phyloP scores from a whole-genome alignment of 2,113 vertebrate genomes.

The Scolopax mira region DNA sequence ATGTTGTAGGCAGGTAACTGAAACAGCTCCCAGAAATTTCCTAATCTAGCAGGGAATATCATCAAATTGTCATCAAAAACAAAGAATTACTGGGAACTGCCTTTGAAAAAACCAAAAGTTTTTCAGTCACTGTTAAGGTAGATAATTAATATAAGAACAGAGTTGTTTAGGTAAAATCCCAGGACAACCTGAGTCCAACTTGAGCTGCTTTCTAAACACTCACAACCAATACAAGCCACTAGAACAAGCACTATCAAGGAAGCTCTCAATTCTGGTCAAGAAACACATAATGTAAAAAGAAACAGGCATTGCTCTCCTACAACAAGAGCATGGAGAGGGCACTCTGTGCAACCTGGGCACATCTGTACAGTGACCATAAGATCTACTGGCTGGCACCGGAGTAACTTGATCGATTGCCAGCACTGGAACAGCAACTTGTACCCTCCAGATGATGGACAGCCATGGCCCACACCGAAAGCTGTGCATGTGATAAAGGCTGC shows the following conservation, averaged over 20 bases:
- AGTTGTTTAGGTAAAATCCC: background rate
- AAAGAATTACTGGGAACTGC: background rate
- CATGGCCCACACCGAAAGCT: background rate
- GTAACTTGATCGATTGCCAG: rapidly evolving
- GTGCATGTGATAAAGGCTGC: rapidly evolving
- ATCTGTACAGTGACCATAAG: background rate
- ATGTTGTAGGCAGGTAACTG: background rate
- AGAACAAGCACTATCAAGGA: background rate
- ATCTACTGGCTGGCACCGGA: background rate
- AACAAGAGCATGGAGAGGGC: background rate
- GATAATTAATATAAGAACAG: background rate
- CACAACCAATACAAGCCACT: background rate
- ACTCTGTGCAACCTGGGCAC: background rate
- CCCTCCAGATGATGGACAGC: background rate
- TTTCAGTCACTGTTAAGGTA: background rate
- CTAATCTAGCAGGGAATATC: background rate
- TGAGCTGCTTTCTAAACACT: background rate
- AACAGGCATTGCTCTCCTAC: background rate
- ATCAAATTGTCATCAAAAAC: background rate
- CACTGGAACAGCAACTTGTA: background rate
- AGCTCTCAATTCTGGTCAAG: background rate
- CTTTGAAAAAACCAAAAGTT: background rate
- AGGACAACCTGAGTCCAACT: background rate
- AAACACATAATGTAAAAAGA: background rate
- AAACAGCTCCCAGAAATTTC: background rate